Percentiles rank a stretch among this genome's conserved stretches.
Conservation (phyloP, 2,797 vertebrate genomes). For the Crax fasciolata region DNA sequence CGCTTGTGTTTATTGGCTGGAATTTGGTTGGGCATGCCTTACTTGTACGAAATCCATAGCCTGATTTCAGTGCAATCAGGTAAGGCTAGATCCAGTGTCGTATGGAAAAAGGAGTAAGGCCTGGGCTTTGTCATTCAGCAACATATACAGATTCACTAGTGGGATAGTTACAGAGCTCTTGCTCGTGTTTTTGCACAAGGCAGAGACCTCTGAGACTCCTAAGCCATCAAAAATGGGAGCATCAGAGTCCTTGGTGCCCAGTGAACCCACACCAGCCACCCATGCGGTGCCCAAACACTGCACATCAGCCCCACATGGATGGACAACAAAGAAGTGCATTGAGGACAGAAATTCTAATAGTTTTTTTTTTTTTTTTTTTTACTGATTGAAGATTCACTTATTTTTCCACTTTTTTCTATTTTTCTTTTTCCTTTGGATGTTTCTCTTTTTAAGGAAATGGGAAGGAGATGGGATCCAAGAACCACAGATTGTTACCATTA, state of each 20-base stretch:
- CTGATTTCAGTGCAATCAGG: neutral
- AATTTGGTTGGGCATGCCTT: neutral
- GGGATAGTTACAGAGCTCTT: neutral
- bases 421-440: neutral
- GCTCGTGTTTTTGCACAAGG: neutral
- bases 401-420: too few species aligned
- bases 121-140: neutral
- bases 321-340: neutral
- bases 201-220: neutral
- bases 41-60: neutral
- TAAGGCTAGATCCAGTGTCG: fast-evolving
- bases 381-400: neutral
- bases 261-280: neutral
- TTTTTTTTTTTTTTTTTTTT: neutral
- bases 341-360: neutral
- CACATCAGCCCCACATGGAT: fast-evolving
- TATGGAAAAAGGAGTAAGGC: neutral
- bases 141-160: neutral
- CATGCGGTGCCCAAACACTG: fast-evolving
- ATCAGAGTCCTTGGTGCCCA: neutral
- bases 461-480: neutral
- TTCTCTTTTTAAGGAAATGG: neutral
- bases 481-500: neutral
- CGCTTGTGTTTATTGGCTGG: neutral
- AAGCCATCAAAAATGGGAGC: fast-evolving